Base-by-base conservation (phyloP, 2,113 vertebrate species). In the Balaeniceps rex region DNA sequence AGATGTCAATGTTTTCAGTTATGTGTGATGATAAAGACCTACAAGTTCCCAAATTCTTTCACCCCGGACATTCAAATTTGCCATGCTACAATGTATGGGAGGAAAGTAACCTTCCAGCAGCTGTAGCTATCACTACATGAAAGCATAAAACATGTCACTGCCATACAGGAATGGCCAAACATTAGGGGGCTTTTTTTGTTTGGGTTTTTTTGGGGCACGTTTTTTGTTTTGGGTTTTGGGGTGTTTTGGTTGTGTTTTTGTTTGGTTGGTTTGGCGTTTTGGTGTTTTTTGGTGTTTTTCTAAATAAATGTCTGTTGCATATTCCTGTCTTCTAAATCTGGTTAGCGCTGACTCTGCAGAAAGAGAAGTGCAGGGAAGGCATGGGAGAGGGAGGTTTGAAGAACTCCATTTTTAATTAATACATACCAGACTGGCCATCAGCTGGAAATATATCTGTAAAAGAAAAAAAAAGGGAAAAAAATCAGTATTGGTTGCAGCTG, bases 341-440 rank as follows among this genome's bases (percentile, higher is more conserved):
- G 36, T 61, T 44, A 78, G 24, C 0, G 0, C 26, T 64, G 55
- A 55, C 69, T 65, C 55, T 47, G 38, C 19, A 69, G 61, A 57
- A 89, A 83, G 23, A 91, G 42, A 86, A 83, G 22, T 16, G 29
- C 36, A 76, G 58, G 28, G 42, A 63, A 85, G 13, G 17, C 33
- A 88, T 10, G 23, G 38, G 15, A 57, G 24, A 63, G 28, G 51
- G 14, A 72, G 24, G 19, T 38, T 29, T 90, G 78, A 94, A 85
- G 78, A 95, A 33, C 2, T 81, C 14, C 3, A 15, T 70, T 90
- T 93, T 87, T 79, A 61, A 75, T 92, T 58, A 70, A 93, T 89
- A 97, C 96, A 96, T 95, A 97, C 90, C 96, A 85, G 95, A 96
- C 75, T 94, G 92, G 92, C 94, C 79, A 0, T 96, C 95, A 29